Evolutionary conservation across 2,888 invertebrate species (phyloP).

Genomic region (Trichacis sp.): DNA sequence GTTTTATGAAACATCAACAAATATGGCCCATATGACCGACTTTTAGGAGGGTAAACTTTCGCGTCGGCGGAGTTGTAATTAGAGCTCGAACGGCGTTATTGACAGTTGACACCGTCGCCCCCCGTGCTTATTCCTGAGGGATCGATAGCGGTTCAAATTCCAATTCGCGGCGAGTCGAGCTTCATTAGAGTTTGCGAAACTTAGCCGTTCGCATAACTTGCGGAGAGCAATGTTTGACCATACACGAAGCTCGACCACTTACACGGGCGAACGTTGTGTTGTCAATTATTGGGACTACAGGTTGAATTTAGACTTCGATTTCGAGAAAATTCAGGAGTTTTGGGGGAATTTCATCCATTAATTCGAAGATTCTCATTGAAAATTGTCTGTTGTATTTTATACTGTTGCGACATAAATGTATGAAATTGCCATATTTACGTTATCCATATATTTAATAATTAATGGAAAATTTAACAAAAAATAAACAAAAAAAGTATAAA

Average conservation of each 20-base stretch:
- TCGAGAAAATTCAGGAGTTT: too few species aligned
- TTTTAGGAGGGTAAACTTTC: not conserved
- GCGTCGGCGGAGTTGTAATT: not conserved
- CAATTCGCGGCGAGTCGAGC: conserved; percentile 23
- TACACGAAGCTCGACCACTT: not conserved
- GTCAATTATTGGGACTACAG: not conserved
- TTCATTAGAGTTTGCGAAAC: conserved; percentile 36
- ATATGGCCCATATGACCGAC: too few species aligned
- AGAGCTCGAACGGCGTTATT: not conserved
- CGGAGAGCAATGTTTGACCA: not conserved
- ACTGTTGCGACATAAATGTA: too few species aligned
- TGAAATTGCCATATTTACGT: too few species aligned
- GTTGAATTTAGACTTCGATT: too few species aligned
- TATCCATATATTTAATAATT: too few species aligned
- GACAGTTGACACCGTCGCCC: conserved; percentile 29
- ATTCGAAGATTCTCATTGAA: too few species aligned
- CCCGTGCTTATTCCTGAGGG: conserved; percentile 29
- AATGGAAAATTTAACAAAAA: too few species aligned
- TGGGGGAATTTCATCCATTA: too few species aligned
- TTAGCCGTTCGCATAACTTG: conserved; percentile 5
- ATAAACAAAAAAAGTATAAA: too few species aligned
- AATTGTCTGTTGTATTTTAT: too few species aligned
- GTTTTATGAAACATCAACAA: too few species aligned
- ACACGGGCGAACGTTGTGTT: not conserved
- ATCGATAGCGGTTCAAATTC: conserved; percentile 32